Base-by-base conservation (phyloP, 2,797 vertebrate genomes). In the Karalla daura region DNA sequence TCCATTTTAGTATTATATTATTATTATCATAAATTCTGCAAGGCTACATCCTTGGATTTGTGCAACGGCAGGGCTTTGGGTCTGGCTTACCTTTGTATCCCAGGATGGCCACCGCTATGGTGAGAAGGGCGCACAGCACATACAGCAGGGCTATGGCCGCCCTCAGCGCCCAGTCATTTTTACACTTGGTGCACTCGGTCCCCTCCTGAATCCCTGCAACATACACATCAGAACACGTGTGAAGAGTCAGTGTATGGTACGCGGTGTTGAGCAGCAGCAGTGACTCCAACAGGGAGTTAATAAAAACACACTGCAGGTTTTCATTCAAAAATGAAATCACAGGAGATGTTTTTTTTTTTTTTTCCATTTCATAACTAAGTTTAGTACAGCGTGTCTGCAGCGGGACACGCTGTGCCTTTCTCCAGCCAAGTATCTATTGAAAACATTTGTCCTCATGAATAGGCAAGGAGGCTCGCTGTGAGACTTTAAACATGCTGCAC, bases 191-290 rank as follows among this genome's bases (percentile, higher is more conserved):
- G 88, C 98, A 99, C 83, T 99, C 97, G 14, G 93, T 95, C 59
- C 97, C 97, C 91, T 99, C 98, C 81, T 99, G 97, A 88, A 99
- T 99, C 84, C 97, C 98, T 99, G 93, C 33, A 95, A 94, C 70
- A 80, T 21, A 87, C 7, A 87, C 7, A 67, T 63, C 40, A 78
- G n/a, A 46, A 33, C 30, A 10, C 32, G 39, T 37, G 35, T 84
- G 27, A 86, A 5, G 62, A 60, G 67, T 45, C 25, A 44, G 12
- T 33, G 1, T 8, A 20, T 1, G 36, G 14, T 10, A 18, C 28
- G 20, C 28, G 61, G 11, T 5, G 5, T 15, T 33, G 9, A 35
- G n/a, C 32, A 46, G 32, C 25, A 63, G 63, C 30, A 68, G 41
- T 44, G 52, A 55, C 7, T 58, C 15, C 20, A 20, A 53, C 18